A percentile compares a stretch with the other conserved stretches of the same genome.
These are phyloP conservation scores for Virgularia gustaviana DNA, from an alignment of 92 coral and sea anemone genomes.

Conservation along the genomic window DNA sequence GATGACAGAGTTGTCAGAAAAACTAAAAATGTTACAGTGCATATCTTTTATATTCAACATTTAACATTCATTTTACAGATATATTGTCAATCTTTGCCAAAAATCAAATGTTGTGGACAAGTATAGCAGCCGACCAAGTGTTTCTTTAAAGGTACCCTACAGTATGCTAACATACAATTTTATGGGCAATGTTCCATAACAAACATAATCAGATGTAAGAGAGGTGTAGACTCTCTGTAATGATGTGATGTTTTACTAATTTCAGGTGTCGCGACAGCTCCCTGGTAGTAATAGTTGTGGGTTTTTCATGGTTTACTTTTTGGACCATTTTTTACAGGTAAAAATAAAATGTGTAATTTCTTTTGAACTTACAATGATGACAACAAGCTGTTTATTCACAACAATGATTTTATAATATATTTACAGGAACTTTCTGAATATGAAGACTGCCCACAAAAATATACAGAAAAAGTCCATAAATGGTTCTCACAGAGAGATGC, in stretches of 20 bases:
- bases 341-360: not conserved
- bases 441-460: not conserved
- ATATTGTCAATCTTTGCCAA: not conserved
- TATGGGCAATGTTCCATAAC: not conserved
- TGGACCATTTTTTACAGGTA: constrained; percentile 1
- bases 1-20: not conserved
- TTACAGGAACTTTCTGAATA: not conserved
- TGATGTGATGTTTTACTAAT: too few relatives aligned
- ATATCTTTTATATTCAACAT: not conserved
- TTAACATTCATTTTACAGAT: not conserved
- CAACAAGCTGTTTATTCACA: too few relatives aligned
- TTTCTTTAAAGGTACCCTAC: constrained; percentile 2
- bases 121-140: not conserved
- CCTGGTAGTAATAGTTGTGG: constrained; percentile 7
- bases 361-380: not conserved
- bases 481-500: constrained; percentile 7
- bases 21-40: not conserved
- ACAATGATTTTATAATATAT: not conserved
- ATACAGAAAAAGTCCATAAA: not conserved
- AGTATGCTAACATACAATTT: not conserved
- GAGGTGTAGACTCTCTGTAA: not conserved
- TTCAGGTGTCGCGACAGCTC: not conserved
- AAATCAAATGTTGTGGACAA: not conserved
- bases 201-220: not conserved
- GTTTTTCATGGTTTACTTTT: not conserved